Percentiles rank a stretch among this genome's conserved stretches.
These are phyloP conservation scores for Artibeus lituratus DNA, from an alignment of 2,797 vertebrate species.

Conservation along the genomic window DNA sequence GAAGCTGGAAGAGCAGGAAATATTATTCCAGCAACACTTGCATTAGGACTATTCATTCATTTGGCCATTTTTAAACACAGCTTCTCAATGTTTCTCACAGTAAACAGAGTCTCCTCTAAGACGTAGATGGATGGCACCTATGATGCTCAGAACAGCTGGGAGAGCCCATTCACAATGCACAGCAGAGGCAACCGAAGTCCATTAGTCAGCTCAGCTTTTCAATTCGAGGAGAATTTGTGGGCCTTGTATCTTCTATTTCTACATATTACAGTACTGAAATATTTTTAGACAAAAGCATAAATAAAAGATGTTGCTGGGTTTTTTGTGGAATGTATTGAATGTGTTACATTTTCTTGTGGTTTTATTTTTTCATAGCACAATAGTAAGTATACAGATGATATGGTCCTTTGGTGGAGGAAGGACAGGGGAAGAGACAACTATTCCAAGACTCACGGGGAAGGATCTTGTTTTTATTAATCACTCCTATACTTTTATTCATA, in stretches of 20 bases:
- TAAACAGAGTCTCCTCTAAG: background rate
- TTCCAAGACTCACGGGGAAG: background rate
- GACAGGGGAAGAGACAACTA: background rate
- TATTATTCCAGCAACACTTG: background rate
- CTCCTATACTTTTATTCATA: background rate
- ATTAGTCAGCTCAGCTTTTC: background rate
- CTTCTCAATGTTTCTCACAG: background rate
- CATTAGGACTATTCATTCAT: background rate
- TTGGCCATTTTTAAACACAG: slow-evolving; percentile 38
- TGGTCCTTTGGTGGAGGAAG: background rate
- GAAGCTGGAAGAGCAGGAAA: background rate
- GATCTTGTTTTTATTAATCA: background rate
- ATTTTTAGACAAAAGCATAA: slow-evolving; percentile 65
- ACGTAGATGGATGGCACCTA: background rate
- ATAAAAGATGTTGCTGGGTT: slow-evolving; percentile 47
- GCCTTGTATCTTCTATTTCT: background rate
- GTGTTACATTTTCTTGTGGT: background rate
- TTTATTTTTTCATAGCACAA: background rate
- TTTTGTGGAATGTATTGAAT: slow-evolving; percentile 17
- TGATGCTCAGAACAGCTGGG: background rate
- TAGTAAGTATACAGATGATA: background rate
- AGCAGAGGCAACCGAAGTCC: background rate
- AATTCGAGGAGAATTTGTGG: background rate
- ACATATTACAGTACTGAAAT: slow-evolving; percentile 53
- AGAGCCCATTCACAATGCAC: background rate